Percentiles rank a stretch among this genome's conserved stretches.
These are phyloP conservation scores for Epizoanthus fatuus DNA, from an alignment of 92 coral and sea anemone species.

Conservation along the genomic window DNA sequence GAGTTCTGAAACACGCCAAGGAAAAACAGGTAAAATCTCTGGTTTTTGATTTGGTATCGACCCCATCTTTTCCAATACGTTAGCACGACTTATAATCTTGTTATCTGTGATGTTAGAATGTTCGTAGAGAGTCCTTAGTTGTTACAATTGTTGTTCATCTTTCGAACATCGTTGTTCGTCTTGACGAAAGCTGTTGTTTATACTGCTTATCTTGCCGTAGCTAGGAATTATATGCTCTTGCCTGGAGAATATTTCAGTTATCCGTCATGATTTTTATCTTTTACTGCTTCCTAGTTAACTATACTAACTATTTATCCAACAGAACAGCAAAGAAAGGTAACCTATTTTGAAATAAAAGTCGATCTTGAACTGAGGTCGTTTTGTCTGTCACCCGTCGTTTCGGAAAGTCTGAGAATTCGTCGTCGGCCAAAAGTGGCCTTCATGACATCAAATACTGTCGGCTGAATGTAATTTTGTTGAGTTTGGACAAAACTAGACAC, in stretches of 20 bases:
- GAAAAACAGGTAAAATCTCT: conserved; percentile 38
- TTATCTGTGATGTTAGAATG: conserved; percentile 4
- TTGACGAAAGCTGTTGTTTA: conserved; percentile 1
- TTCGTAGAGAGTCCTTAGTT: neutral
- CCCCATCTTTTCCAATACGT: conserved; percentile 11
- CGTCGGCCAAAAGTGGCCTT: no score
- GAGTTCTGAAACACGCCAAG: conserved; percentile 17
- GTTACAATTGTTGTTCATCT: conserved; percentile 17
- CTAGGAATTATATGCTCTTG: neutral
- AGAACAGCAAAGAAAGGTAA: neutral
- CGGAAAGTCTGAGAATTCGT: no score
- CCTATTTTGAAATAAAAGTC: neutral
- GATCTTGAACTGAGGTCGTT: conserved; percentile 17
- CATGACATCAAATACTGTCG: no score
- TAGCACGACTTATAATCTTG: conserved; percentile 2
- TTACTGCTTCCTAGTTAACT: neutral
- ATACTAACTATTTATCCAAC: neutral
- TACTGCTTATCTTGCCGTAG: neutral
- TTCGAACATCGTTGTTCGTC: conserved; percentile 8
- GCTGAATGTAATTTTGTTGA: no score
- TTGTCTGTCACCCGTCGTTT: neutral
- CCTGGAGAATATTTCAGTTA: neutral
- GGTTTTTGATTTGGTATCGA: neutral
- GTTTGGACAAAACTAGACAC: no score
- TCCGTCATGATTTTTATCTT: neutral